These are phyloP conservation scores for Hydractinia echinata DNA, from an alignment of 30 jellyfish, hydroid and myxozoan genomes.

Conservation along the genomic window DNA sequence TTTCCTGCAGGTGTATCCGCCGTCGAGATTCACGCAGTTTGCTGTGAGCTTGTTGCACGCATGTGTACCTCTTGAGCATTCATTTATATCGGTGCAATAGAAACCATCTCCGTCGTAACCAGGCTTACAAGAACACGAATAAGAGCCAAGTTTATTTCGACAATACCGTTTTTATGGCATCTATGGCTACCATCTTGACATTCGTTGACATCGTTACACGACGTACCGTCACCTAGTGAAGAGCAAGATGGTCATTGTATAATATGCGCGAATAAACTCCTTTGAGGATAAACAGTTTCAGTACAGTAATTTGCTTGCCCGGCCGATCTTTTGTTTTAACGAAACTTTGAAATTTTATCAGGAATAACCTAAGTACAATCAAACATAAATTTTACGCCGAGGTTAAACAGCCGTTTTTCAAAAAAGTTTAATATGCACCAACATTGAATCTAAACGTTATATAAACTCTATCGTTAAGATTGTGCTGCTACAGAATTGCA, in stretches of 20 bases:
- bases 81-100: slow-evolving; percentile 45
- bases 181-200: slow-evolving; percentile 30
- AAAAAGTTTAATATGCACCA: too few species aligned
- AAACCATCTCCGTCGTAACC: slow-evolving; percentile 59
- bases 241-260: background rate
- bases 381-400: too few species aligned
- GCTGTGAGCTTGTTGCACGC: slow-evolving; percentile 21
- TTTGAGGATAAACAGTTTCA: too few species aligned
- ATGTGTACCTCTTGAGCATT: slow-evolving; percentile 29
- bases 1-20: slow-evolving; percentile 2
- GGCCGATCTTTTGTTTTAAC: too few species aligned
- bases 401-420: too few species aligned
- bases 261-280: too few species aligned
- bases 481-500: too few species aligned
- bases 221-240: background rate
- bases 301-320: too few species aligned
- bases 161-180: slow-evolving; percentile 47
- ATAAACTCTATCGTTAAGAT: too few species aligned
- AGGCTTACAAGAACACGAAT: slow-evolving; percentile 32
- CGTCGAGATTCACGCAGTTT: slow-evolving; percentile 1
- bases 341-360: too few species aligned
- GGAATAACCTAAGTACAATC: too few species aligned
- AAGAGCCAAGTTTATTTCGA: slow-evolving; percentile 38
- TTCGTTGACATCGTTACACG: slow-evolving; percentile 37
- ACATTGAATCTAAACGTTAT: too few species aligned